Base-by-base conservation (phyloP, 1,140 invertebrate species). In the Drosophila guanche region DNA sequence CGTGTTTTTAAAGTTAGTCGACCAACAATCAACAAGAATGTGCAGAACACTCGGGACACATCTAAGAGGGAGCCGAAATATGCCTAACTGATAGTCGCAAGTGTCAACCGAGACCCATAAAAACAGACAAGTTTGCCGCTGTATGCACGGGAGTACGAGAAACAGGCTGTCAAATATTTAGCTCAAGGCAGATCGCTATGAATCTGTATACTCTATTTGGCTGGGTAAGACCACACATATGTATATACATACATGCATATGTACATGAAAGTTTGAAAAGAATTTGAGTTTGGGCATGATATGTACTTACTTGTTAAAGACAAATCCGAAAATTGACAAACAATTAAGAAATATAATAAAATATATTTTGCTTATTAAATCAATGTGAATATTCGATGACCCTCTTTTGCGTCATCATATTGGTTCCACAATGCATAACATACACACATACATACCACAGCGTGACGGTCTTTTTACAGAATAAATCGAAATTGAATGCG, bases 161-260 rank as follows among this genome's bases (percentile, higher is more conserved):
- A 74, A 74, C 73, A 65, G 60, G 59, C 27, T 33, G 73, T 51
- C 51, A 57, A 74, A 53, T 66, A 73, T 73, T 65, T 63, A 50
- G 70, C 29, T 52, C 68, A 67, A 79, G 62, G 54, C 65, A 55
- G 27, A 33, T 10, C 41, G 41, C 45, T 23, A 90, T 90, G 89
- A 90, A 90, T 90, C 70, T 90, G n/a, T 90, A 86, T 43, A 84
- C 89, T 41, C 63, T 90, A 42, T 90, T 90, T 53, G 84, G 90
- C 72, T 90, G 89, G 89, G 89, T 90, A 90, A 68, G 65, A 37
- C 50, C 50, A 29, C 42, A 20, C 25, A 12, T 3, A 12, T 3
- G 33, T 37, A 10, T 8, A 4, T 12, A 37, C 4, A 1, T 20
- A 20, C 16, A 20, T 20, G 1, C 16, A 20, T 20, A 20, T 12